phyloP scores from a whole-genome alignment of 2,888 invertebrate species.

The Carcina quercana region DNA sequence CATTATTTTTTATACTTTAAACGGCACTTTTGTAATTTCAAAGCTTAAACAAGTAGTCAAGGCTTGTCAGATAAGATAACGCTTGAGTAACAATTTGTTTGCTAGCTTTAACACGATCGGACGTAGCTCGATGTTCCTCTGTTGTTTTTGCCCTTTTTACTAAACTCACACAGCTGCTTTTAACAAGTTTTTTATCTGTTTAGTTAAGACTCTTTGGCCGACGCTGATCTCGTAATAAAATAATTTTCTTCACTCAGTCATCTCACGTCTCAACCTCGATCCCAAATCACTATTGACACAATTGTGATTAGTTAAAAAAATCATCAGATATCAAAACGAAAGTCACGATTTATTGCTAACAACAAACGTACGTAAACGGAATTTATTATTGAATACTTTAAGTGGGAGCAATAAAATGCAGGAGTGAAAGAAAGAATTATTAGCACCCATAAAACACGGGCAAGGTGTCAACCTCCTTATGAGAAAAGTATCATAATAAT shows the following conservation, averaged over 20 bases:
- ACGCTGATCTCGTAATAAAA: too few species aligned
- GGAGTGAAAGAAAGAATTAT: conserved; percentile 52
- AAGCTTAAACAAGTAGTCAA: conserved; percentile 56
- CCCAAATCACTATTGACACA: too few species aligned
- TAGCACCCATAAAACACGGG: conserved; percentile 46
- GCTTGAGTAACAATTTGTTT: conserved; percentile 42
- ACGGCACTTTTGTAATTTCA: conserved; percentile 55
- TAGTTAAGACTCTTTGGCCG: too few species aligned
- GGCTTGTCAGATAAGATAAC: conserved; percentile 52
- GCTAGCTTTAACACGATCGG: conserved; percentile 26
- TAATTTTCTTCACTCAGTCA: too few species aligned
- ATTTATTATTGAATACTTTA: conserved; percentile 34
- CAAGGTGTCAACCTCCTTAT: conserved; percentile 44
- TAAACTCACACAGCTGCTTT: background rate
- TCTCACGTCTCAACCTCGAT: too few species aligned
- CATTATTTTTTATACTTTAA: conserved; percentile 38
- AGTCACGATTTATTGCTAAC: too few species aligned
- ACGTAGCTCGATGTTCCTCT: conserved; percentile 22
- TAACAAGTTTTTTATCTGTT: too few species aligned
- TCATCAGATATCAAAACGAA: too few species aligned
- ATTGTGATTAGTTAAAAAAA: too few species aligned
- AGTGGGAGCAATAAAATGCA: conserved; percentile 36
- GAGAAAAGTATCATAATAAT: conserved; percentile 44
- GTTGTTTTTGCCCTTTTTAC: conserved; percentile 5
- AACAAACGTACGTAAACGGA: conserved; percentile 20